Base-by-base conservation (phyloP, 2,888 invertebrate species). In the Orthosia cruda region DNA sequence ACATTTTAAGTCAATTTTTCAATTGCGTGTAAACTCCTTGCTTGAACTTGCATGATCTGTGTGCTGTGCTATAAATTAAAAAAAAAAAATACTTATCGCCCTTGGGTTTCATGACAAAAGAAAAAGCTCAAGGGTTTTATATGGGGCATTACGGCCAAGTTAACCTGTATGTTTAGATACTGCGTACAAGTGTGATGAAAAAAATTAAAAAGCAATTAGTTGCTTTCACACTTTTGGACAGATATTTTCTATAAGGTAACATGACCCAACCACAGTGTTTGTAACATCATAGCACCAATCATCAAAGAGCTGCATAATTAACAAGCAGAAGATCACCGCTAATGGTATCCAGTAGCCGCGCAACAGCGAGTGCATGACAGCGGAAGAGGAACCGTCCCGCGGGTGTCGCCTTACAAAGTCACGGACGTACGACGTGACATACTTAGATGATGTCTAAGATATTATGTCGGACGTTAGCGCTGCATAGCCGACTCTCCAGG, bases 371-470 rank as follows among this genome's bases (percentile, higher is more conserved):
- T 74, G 49, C 58, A 55, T 78, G 71, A 52, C 82, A 54, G 71
- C 78, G 86, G 86, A 84, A 85, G 85, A 80, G 76, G 79, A 82
- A 67, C 71, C 13, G 74, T 66, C 72, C 59, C 70, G 78, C 80
- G 73, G 69, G 87, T 82, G 83, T 88, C 79, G n/a, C 62, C 67
- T 87, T 86, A 84, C 89, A 83, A 77, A 80, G 83, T 68, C 59
- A 72, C 80, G 81, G 80, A 81, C 70, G 69, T 77, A 47, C 74
- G 54, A 23, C 45, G 70, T 55, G 62, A 67, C 76, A 59, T 16
- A 68, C 72, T 47, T 72, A 50, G 55, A 32, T 59, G 40, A 40
- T 40, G 40, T 40, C 40, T 40, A 9, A 40, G 40, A 40, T 40
- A 40, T 40, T 40, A 15, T 20, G 26, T 63, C 50, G 49, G 16